Conservation (phyloP, 1,140 invertebrate species). For the Aphaenogaster ashmeadi region DNA sequence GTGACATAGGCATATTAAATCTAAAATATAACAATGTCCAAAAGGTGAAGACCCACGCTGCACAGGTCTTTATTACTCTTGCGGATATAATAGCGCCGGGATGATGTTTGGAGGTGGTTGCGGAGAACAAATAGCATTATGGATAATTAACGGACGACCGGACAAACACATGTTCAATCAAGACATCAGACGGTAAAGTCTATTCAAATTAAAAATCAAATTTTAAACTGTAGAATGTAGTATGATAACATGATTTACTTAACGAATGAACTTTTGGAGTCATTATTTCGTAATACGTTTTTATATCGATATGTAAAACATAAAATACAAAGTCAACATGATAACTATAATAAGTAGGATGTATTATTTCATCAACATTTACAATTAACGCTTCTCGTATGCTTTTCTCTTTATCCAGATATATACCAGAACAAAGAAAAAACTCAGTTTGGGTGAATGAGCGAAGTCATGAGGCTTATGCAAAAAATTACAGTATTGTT, state of each 20-base stretch:
- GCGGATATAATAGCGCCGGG: conserved; percentile 95
- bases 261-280: conserved; percentile 8
- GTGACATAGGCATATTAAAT: not conserved
- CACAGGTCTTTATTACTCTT: conserved; percentile 92
- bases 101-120: conserved; percentile 97
- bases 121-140: conserved; percentile 93
- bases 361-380: conserved; percentile 10
- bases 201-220: not conserved
- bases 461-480: conserved; percentile 95
- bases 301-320: not conserved
- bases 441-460: conserved; percentile 92
- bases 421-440: conserved; percentile 90
- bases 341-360: not conserved
- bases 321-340: not conserved
- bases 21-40: conserved; percentile 37
- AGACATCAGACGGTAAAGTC: conserved; percentile 90
- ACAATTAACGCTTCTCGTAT: conserved; percentile 9
- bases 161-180: conserved; percentile 94
- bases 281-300: not conserved
- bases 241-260: not conserved
- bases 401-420: conserved; percentile 85
- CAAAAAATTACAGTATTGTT: conserved; percentile 94
- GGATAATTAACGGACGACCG: conserved; percentile 94
- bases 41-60: conserved; percentile 88
- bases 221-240: conserved; percentile 15